phyloP scores from a whole-genome alignment of 2,113 vertebrate species.

The Corydoras maculifer region DNA sequence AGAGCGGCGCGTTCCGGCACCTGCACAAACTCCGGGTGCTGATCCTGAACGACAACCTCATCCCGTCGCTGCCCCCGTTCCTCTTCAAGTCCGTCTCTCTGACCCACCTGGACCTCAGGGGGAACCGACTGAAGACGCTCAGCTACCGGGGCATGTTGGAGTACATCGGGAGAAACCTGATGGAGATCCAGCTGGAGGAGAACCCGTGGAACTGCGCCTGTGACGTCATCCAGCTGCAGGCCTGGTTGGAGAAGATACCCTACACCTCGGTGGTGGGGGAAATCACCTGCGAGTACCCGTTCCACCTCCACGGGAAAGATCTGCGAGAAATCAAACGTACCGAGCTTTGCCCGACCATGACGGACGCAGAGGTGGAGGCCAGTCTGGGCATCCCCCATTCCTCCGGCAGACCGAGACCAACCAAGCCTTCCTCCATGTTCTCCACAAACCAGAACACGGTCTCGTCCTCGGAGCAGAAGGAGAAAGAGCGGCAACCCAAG shows the following conservation, averaged over 20 bases:
- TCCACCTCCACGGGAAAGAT: conserved; percentile 96
- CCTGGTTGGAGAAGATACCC: conserved; percentile 91
- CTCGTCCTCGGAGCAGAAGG: conserved; percentile 86
- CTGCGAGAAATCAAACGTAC: conserved; percentile 85
- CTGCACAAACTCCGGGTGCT: conserved; percentile 91
- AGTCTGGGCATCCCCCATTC: conserved; percentile 75
- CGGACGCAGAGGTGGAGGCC: conserved; percentile 74
- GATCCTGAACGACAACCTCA: conserved; percentile 97
- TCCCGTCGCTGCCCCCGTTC: conserved; percentile 87
- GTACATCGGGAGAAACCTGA: conserved; percentile 89
- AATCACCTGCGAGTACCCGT: conserved; percentile 94
- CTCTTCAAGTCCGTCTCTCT: conserved; percentile 95
- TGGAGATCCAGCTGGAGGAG: conserved; percentile 97
- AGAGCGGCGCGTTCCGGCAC: conserved; percentile 92
- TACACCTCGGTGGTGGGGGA: conserved; percentile 94
- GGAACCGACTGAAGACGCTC: conserved; percentile 92
- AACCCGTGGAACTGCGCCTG: conserved; percentile 98
- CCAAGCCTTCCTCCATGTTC: conserved; percentile 91
- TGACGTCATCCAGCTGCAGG: conserved; percentile 87
- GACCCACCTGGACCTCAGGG: conserved; percentile 94
- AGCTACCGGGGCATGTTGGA: conserved; percentile 89
- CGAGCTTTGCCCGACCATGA: conserved; percentile 84
- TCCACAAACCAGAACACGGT: conserved; percentile 91
- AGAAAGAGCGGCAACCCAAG: conserved; percentile 68
- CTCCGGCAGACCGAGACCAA: conserved; percentile 79